Evolutionary conservation across 2,888 invertebrate genomes (phyloP).

Genomic region (Neuroscelio doddi): DNA sequence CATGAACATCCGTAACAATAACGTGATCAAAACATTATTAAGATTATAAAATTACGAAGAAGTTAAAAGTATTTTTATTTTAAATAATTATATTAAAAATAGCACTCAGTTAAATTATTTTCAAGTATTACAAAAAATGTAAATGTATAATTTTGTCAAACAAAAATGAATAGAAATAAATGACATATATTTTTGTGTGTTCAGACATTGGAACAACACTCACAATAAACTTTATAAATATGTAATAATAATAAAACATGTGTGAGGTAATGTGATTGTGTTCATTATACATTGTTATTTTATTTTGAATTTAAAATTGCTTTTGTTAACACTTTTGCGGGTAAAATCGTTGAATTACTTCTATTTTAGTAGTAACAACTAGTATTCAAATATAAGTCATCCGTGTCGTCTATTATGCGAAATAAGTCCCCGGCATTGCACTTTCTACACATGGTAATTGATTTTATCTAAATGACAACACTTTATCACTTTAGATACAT

Average conservation of each 20-base stretch:
- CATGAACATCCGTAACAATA: constrained; percentile 62
- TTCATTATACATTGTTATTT: no score
- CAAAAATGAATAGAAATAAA: no score
- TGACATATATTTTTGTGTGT: no score
- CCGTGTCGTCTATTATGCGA: constrained; percentile 24
- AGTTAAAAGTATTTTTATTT: no score
- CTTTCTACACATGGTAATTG: constrained; percentile 25
- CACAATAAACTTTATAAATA: no score
- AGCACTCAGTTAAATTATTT: background rate
- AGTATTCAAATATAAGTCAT: constrained; percentile 14
- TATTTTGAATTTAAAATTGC: background rate
- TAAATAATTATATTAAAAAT: background rate
- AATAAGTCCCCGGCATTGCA: constrained; percentile 16
- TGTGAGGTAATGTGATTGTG: no score
- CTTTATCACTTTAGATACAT: background rate
- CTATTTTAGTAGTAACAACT: background rate
- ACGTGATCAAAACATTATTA: constrained; percentile 41
- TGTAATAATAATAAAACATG: no score
- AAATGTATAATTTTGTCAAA: no score
- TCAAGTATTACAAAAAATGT: no score
- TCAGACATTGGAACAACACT: no score
- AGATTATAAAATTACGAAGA: constrained; percentile 28
- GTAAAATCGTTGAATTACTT: background rate
- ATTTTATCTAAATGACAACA: background rate
- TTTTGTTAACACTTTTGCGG: background rate